These are phyloP conservation scores for Falco peregrinus DNA, from an alignment of 2,797 vertebrate species.

Conservation along the genomic window DNA sequence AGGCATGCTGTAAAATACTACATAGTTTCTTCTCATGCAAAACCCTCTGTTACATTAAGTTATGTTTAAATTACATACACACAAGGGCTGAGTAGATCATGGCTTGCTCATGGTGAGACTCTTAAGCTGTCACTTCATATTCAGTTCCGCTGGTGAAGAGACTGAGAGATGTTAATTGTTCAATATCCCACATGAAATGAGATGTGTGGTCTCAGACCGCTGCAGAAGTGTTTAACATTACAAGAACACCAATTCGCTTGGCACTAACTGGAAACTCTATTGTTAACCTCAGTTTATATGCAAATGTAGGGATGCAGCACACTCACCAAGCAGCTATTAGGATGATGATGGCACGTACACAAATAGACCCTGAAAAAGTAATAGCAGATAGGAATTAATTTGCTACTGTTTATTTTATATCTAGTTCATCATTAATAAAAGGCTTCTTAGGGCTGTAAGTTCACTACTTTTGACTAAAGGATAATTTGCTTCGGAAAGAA, in stretches of 20 bases:
- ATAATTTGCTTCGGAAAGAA: background rate
- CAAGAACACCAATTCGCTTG: conserved; percentile 29
- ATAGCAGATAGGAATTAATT: background rate
- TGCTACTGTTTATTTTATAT: conserved; percentile 14
- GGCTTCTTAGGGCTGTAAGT: background rate
- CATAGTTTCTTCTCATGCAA: background rate
- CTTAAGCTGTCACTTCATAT: background rate
- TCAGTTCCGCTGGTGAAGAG: background rate
- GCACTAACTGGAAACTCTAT: conserved; percentile 9
- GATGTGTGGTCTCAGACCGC: background rate
- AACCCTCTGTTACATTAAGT: background rate
- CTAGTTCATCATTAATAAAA: conserved; percentile 33
- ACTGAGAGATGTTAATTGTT: conserved; percentile 48
- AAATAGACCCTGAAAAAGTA: background rate
- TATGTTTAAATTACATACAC: conserved; percentile 11
- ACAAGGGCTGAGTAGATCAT: background rate
- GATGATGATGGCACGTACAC: background rate
- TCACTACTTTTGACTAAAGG: background rate
- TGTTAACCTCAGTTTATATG: conserved; percentile 15
- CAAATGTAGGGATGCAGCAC: background rate
- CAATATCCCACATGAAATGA: conserved; percentile 1
- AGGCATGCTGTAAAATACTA: background rate
- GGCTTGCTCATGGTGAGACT: background rate
- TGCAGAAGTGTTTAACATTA: conserved; percentile 6
- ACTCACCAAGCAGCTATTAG: background rate